These are phyloP conservation scores for Rhinolophus sinicus DNA, from an alignment of 2,113 vertebrate species.

Conservation along the genomic window DNA sequence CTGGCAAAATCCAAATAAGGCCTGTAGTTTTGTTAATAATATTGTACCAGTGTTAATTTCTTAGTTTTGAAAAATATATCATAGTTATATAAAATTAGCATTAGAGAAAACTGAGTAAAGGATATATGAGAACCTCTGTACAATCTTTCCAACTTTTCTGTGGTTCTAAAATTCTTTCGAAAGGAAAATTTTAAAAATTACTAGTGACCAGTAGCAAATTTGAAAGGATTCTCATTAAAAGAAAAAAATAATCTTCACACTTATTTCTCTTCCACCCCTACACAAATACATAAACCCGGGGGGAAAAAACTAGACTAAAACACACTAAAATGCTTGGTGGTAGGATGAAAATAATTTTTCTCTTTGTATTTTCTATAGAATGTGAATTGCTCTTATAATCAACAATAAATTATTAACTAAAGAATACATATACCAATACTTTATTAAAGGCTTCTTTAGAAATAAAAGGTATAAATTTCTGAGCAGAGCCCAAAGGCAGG, in stretches of 20 bases:
- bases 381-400: conserved; percentile 37
- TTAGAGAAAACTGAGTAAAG: neutral
- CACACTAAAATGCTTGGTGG: neutral
- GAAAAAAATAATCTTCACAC: neutral
- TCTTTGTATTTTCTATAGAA: neutral
- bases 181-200: conserved; percentile 11
- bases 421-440: conserved; percentile 35
- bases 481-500: conserved; percentile 42
- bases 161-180: conserved; percentile 37
- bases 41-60: neutral
- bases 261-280: neutral
- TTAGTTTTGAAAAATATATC: neutral
- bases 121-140: neutral
- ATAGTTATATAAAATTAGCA: neutral
- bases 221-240: neutral
- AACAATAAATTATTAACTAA: conserved; percentile 47
- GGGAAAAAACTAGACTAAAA: neutral
- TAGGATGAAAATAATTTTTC: conserved; percentile 33
- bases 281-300: neutral
- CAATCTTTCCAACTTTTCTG: neutral
- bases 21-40: neutral
- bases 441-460: conserved; percentile 38
- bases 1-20: neutral
- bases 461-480: conserved; percentile 44
- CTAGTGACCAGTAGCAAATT: neutral